A percentile compares a stretch with the other conserved stretches of the same genome.
Evolutionary conservation across 2,888 invertebrate species (phyloP).

Genomic region (Tachina lurida): DNA sequence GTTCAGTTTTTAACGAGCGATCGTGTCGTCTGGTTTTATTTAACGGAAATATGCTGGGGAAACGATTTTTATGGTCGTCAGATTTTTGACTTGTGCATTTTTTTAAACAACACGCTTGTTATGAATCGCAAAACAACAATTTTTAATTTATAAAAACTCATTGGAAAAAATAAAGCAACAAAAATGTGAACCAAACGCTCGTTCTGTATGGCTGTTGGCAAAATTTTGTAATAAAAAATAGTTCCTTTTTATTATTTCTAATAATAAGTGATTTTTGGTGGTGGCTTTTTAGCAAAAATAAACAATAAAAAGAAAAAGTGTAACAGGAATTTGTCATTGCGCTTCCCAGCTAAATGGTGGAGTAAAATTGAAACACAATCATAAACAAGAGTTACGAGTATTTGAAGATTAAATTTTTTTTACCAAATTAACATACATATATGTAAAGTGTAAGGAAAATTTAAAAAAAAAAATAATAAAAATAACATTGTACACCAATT

Average conservation of each 20-base stretch:
- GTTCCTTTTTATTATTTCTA: conserved; percentile 44
- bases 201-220: conserved; percentile 26
- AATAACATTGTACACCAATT: background rate
- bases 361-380: conserved; percentile 24
- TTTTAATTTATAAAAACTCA: background rate
- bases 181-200: conserved; percentile 43
- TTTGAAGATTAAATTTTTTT: background rate
- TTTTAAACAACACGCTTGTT: conserved; percentile 23
- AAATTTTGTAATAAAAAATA: conserved; percentile 46
- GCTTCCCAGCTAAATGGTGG: conserved; percentile 32
- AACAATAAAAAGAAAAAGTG: conserved; percentile 18
- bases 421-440: conserved; percentile 10
- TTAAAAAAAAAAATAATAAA: background rate
- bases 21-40: conserved; percentile 77
- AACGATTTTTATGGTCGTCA: conserved; percentile 13
- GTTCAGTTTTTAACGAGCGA: conserved; percentile 78
- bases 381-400: conserved; percentile 23
- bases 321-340: conserved; percentile 50
- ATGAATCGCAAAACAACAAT: conserved; percentile 5
- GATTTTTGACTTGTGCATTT: background rate
- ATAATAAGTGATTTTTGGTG: conserved; percentile 48
- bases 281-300: conserved; percentile 40
- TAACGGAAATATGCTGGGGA: conserved; percentile 54
- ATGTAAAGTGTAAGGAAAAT: background rate
- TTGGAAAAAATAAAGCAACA: background rate